Base-by-base conservation (phyloP, 2,113 vertebrate species). In the Crotalus helleri region DNA sequence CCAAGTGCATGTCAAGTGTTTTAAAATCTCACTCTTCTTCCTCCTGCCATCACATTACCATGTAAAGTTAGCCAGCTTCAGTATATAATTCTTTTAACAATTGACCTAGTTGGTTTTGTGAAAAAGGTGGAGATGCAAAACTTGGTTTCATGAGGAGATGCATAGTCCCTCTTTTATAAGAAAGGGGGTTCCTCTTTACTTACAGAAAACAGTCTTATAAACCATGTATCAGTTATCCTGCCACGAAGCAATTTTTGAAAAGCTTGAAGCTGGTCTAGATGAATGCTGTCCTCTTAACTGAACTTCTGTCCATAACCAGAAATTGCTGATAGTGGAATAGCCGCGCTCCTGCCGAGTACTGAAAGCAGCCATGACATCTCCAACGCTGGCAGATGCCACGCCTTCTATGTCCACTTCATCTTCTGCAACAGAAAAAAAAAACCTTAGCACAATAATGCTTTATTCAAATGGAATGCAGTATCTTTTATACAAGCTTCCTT, bases 401-500 rank as follows among this genome's bases (percentile, higher is more conserved):
- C 98, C 98, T 33, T 99, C 98, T 96, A 99, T 98, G 0, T 99
- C 98, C 59, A 99, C 97, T 95, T 99, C 99, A 12, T 99, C 99
- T 96, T 99, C 99, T 99, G 98, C n/a, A 95, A 95, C 39, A 19
- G 33, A 44, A 15, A 81, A 46, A 19, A 44, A 3, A 0, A 7
- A 1, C 39, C 7, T 23, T 17, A 51, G 11, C 46, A 58, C 59
- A 53, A 58, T 85, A 53, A 13, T 33, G 1, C 15, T 39, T 49
- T 33, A 85, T 11, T 15, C 29, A 59, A 33, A 19, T n/a, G 24
- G 29, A 74, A 81, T 54, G 13, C 19, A 21, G 8, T 90, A 2
- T 85, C 7, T 23, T 46, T 12, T 13, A 9, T 44, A 92, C 15
- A 9, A 61, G 86, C 8, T 54, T 39, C 15, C 1, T 53, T 69